Conservation (phyloP, 1,140 invertebrate species). For the Acarapis woodi region DNA sequence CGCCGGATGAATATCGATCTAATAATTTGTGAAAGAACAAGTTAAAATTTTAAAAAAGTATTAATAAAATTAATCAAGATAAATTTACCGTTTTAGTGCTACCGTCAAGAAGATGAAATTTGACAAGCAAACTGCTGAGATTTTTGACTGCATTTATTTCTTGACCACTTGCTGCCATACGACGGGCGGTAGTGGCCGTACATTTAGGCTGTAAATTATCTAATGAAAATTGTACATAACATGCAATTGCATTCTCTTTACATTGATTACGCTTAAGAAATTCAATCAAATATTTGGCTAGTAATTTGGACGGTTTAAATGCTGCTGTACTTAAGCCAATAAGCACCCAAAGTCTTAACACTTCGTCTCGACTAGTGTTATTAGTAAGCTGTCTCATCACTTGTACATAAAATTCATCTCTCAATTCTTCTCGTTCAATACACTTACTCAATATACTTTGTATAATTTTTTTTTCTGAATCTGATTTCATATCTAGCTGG, state of each 20-base stretch:
- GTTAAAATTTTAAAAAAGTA: too few relatives aligned
- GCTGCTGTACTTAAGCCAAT: conserved; percentile 61
- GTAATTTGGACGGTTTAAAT: conserved; percentile 61
- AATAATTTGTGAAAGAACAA: too few relatives aligned
- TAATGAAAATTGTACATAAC: conserved; percentile 70
- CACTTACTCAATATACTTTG: conserved; percentile 56
- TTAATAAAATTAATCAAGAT: too few relatives aligned
- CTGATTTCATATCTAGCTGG: conserved; percentile 43
- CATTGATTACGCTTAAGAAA: conserved; percentile 40
- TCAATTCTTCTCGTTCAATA: conserved; percentile 52
- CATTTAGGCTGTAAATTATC: conserved; percentile 67
- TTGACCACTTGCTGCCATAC: conserved; percentile 48
- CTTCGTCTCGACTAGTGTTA: conserved; percentile 45
- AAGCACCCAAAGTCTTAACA: conserved; percentile 45
- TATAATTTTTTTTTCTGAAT: conserved; percentile 46
- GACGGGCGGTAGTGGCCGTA: conserved; percentile 30
- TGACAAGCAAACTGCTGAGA: conserved; percentile 65
- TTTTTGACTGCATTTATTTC: conserved; percentile 74
- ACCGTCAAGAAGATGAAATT: conserved; percentile 81
- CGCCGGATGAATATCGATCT: conserved; percentile 76
- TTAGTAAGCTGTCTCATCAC: conserved; percentile 53
- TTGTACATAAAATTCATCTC: conserved; percentile 66
- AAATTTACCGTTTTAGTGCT: conserved; percentile 74
- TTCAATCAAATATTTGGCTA: conserved; percentile 47
- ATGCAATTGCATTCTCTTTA: conserved; percentile 29